Conservation (phyloP, 2,113 vertebrate genomes). For the Mesoclemmys tuberculata region DNA sequence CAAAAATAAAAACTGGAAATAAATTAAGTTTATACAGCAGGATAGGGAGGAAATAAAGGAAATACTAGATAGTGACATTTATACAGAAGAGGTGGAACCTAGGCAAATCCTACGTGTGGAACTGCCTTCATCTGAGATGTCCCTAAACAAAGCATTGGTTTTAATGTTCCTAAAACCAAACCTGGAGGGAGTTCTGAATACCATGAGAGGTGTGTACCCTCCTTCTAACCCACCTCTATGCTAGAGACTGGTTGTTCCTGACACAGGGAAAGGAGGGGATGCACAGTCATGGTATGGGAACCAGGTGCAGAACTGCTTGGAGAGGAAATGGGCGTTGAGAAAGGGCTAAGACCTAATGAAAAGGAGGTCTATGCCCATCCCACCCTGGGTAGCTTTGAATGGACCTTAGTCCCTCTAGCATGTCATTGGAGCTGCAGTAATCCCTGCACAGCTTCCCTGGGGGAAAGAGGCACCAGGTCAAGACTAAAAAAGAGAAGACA, state of each 20-base stretch:
- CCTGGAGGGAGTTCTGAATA: background rate
- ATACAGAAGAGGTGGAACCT: background rate
- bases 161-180: background rate
- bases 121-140: background rate
- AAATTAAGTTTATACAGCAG: background rate
- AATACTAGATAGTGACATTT: background rate
- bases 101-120: background rate
- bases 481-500: background rate
- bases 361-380: background rate
- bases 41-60: background rate
- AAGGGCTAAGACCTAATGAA: background rate
- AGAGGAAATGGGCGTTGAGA: background rate
- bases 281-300: background rate
- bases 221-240: background rate
- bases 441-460: background rate
- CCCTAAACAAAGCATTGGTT: background rate
- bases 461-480: background rate
- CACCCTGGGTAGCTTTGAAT: background rate
- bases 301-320: background rate
- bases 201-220: background rate
- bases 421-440: background rate
- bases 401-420: background rate
- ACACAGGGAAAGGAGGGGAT: background rate
- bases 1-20: background rate
- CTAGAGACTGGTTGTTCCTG: background rate